Percentiles rank a stretch among this genome's conserved stretches.
Conservation (phyloP, 2,888 invertebrate species). For the Pristionchus japonicus region DNA sequence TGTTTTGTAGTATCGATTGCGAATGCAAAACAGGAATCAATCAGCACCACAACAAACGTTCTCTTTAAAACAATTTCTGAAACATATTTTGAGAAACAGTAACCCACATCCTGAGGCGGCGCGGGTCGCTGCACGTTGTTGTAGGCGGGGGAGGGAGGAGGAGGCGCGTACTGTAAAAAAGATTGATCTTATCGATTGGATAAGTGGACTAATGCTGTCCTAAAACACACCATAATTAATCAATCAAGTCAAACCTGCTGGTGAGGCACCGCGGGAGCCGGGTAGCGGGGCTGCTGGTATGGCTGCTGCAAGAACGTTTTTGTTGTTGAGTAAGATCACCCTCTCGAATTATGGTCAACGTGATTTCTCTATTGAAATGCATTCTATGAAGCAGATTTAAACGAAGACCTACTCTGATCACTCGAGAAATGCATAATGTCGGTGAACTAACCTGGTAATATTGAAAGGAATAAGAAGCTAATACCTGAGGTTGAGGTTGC, state of each 20-base stretch:
- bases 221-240: too few relatives aligned
- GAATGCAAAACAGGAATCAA: too few relatives aligned
- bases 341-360: neutral
- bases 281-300: neutral
- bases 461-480: neutral
- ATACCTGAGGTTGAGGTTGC: neutral
- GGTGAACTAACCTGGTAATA: too few relatives aligned
- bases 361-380: neutral
- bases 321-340: neutral
- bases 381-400: neutral
- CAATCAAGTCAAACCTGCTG: neutral
- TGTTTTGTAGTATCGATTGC: too few relatives aligned
- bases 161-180: neutral
- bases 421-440: too few relatives aligned
- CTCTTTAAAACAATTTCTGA: too few relatives aligned
- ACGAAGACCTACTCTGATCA: too few relatives aligned
- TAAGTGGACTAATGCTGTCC: too few relatives aligned
- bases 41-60: too few relatives aligned
- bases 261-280: neutral
- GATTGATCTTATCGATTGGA: too few relatives aligned
- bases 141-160: neutral
- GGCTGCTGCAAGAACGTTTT: neutral
- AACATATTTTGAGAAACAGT: too few relatives aligned
- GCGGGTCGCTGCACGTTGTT: neutral
- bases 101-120: conserved; percentile 18